phyloP scores from a whole-genome alignment of 1,140 invertebrate species.

The Araneus ventricosus region DNA sequence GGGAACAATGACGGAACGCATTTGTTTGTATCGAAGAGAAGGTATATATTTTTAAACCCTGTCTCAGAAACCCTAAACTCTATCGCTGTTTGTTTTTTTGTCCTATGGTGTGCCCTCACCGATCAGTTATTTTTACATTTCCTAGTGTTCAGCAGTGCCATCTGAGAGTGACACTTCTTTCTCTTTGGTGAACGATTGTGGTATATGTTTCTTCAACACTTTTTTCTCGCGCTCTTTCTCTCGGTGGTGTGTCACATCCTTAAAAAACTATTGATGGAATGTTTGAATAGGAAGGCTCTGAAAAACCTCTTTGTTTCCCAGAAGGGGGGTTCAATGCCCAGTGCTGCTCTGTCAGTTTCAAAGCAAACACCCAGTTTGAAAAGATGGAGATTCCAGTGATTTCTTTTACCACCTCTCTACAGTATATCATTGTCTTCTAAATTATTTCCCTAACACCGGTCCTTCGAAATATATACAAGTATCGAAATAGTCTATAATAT shows the following conservation, averaged over 20 bases:
- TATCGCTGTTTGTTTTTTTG: conserved; percentile 10
- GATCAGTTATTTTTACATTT: conserved; percentile 66
- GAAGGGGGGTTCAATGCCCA: conserved; percentile 14
- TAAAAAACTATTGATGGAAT: conserved; percentile 34
- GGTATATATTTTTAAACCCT: conserved; percentile 57
- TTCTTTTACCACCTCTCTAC: too few species aligned
- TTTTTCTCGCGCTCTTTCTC: neutral
- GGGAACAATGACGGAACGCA: conserved; percentile 17
- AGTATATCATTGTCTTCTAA: too few species aligned
- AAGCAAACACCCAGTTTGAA: neutral
- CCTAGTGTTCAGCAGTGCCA: conserved; percentile 49
- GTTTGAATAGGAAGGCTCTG: neutral
- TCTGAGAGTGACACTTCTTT: conserved; percentile 53
- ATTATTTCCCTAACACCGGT: too few species aligned
- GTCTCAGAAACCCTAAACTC: conserved; percentile 38
- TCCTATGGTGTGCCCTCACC: neutral
- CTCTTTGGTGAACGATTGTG: conserved; percentile 45
- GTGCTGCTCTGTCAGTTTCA: neutral
- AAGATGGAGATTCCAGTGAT: neutral
- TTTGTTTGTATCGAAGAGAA: conserved; percentile 48
- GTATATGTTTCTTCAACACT: conserved; percentile 13
- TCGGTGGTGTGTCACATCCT: conserved; percentile 1
- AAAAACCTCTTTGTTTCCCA: neutral
- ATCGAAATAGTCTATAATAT: too few species aligned
- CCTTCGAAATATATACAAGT: too few species aligned